Evolutionary conservation across 53 echinoderm and acorn worm genomes (phyloP).

Genomic region (Echinarachnius parma): DNA sequence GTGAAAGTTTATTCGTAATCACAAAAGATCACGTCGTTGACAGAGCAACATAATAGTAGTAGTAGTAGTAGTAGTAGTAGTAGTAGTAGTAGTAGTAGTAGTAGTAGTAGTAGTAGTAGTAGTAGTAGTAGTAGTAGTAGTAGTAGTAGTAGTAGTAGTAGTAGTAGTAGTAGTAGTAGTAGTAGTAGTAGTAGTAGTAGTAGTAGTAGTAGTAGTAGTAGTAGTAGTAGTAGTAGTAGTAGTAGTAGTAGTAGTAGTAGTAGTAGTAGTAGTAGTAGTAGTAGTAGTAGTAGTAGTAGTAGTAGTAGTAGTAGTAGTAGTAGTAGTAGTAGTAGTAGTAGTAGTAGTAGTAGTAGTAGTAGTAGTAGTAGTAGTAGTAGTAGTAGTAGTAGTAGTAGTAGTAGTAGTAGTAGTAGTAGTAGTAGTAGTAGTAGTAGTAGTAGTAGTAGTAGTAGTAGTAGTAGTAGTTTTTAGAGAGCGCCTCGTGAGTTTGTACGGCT

Average conservation of each 20-base stretch:
- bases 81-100: neutral
- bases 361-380: neutral
- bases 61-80: neutral
- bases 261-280: neutral
- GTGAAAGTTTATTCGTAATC: too few relatives aligned
- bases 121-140: neutral
- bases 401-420: neutral
- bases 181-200: neutral
- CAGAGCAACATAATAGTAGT: too few relatives aligned
- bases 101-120: neutral
- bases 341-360: neutral
- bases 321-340: neutral
- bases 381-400: neutral
- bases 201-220: neutral
- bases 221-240: neutral
- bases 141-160: neutral
- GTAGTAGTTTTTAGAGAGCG: too few relatives aligned
- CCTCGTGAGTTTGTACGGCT: too few relatives aligned
- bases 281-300: neutral
- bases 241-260: neutral
- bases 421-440: neutral
- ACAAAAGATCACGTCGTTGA: too few relatives aligned
- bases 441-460: neutral
- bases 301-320: neutral
- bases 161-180: neutral